Evolutionary conservation across 2,888 invertebrate genomes (phyloP).

Genomic region (Eupithecia abbreviata): DNA sequence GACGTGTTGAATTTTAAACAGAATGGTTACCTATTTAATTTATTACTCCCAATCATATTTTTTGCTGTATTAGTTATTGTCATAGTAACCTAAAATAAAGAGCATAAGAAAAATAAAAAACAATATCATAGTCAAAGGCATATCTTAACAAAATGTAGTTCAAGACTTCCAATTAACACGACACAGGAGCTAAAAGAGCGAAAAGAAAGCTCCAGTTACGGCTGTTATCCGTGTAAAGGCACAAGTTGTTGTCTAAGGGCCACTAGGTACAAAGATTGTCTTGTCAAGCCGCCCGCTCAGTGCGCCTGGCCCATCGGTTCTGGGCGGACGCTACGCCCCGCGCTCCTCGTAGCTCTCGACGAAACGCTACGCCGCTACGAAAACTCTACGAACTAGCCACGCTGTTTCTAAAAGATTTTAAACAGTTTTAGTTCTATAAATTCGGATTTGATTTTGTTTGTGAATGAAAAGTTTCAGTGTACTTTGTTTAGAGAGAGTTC

Average conservation of each 20-base stretch:
- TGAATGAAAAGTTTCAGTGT: slow-evolving; percentile 50
- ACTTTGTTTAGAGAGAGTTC: slow-evolving; percentile 58
- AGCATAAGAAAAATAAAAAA: neutral
- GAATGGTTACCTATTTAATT: neutral
- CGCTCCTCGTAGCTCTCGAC: slow-evolving; percentile 55
- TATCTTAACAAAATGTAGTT: slow-evolving; percentile 5
- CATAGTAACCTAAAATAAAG: neutral
- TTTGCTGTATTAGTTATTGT: neutral
- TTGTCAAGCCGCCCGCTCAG: slow-evolving; percentile 79
- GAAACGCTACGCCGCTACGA: slow-evolving; percentile 28
- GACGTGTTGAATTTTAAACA: neutral
- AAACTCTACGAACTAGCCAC: slow-evolving; percentile 57
- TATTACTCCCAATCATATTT: neutral
- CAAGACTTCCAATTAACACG: slow-evolving; percentile 55
- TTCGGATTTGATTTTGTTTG: slow-evolving; percentile 38
- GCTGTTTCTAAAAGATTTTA: slow-evolving; percentile 25
- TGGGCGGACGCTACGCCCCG: slow-evolving; percentile 72
- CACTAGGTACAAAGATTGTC: slow-evolving; percentile 78
- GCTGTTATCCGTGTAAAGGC: slow-evolving; percentile 74
- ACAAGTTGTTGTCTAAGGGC: slow-evolving; percentile 77
- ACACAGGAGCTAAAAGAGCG: slow-evolving; percentile 59
- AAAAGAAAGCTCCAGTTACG: slow-evolving; percentile 69
- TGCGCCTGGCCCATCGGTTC: slow-evolving; percentile 71
- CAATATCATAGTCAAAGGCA: neutral
- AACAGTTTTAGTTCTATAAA: slow-evolving; percentile 16